These are phyloP conservation scores for Actinostola sp. DNA, from an alignment of 92 coral and sea anemone species.

Conservation along the genomic window DNA sequence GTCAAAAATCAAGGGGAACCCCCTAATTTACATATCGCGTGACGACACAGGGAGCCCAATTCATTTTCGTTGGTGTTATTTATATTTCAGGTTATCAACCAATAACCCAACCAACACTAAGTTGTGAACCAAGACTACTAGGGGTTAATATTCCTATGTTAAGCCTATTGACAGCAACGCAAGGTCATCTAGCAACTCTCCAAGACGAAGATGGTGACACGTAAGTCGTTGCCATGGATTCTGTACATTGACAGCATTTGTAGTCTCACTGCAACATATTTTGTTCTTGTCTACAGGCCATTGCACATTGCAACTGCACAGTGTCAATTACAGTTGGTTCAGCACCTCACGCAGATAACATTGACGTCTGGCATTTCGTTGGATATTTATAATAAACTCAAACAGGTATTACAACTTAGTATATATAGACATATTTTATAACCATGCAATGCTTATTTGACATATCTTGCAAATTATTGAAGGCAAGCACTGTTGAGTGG, in stretches of 20 bases:
- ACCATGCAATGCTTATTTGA: no score
- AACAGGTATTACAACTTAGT: constrained; percentile 66
- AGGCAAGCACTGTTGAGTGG: no score
- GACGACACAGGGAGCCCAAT: constrained; percentile 18
- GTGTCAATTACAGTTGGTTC: constrained; percentile 67
- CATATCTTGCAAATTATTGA: no score
- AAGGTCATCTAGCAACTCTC: constrained; percentile 90
- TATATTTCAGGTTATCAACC: constrained; percentile 1
- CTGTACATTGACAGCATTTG: background rate
- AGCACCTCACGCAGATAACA: constrained; percentile 64
- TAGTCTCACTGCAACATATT: background rate
- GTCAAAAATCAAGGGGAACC: constrained; percentile 1
- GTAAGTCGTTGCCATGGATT: constrained; percentile 65
- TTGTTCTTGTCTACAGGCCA: constrained; percentile 62
- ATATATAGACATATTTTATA: no score
- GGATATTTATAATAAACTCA: constrained; percentile 88
- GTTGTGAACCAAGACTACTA: constrained; percentile 67
- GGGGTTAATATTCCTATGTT: constrained; percentile 71
- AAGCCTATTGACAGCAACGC: constrained; percentile 91
- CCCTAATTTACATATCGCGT: constrained; percentile 14
- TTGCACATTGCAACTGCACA: constrained; percentile 97
- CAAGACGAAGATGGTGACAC: constrained; percentile 99
- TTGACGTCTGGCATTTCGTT: constrained; percentile 75
- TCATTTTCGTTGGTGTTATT: background rate
- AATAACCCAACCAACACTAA: constrained; percentile 16